phyloP scores from a whole-genome alignment of 2,797 vertebrate species.

The Strix occidentalis region DNA sequence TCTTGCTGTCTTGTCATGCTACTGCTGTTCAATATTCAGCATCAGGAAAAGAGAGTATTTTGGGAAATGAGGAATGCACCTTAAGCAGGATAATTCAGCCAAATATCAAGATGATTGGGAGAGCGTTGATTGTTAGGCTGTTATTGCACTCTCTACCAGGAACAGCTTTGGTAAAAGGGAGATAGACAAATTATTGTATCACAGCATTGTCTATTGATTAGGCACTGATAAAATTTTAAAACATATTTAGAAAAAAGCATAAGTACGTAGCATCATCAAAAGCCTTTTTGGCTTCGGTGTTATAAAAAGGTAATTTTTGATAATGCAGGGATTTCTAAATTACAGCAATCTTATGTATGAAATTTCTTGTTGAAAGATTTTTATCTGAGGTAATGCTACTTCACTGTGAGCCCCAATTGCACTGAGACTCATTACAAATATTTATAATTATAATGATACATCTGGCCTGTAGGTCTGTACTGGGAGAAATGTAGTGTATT shows the following conservation, averaged over 20 bases:
- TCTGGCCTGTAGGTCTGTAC: not conserved
- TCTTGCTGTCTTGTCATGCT: not conserved
- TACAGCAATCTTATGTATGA: not conserved
- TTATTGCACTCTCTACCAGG: not conserved
- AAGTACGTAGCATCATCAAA: not conserved
- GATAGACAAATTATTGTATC: not conserved
- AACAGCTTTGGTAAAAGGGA: not conserved
- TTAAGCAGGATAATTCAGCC: not conserved
- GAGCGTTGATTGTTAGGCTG: not conserved
- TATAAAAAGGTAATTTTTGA: constrained; percentile 30
- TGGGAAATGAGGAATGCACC: not conserved
- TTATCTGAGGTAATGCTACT: constrained; percentile 28
- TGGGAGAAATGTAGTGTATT: not conserved
- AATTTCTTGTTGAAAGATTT: constrained; percentile 3
- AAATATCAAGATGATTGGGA: not conserved
- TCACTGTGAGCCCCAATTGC: not conserved
- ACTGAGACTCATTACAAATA: constrained; percentile 6
- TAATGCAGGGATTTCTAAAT: constrained; percentile 33
- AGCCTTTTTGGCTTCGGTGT: not conserved
- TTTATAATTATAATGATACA: not conserved
- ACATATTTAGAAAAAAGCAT: not conserved
- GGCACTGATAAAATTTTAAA: not conserved
- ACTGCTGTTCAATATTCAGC: not conserved
- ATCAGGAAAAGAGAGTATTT: not conserved
- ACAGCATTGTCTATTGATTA: not conserved